These are phyloP conservation scores for Acanthococcus lagerstroemiae DNA, from an alignment of 2,888 invertebrate genomes.

Conservation along the genomic window DNA sequence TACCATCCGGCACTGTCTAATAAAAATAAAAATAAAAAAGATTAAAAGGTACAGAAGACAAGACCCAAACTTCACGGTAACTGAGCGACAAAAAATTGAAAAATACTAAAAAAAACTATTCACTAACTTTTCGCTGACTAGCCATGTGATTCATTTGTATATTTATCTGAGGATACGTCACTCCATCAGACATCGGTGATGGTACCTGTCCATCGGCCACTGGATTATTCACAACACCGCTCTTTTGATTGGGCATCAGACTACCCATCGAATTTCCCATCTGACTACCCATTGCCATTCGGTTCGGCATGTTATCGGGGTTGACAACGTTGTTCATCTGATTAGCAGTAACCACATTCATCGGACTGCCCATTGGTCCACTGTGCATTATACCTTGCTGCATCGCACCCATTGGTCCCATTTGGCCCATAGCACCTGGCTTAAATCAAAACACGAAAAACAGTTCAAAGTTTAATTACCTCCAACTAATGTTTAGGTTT, in stretches of 20 bases:
- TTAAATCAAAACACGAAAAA: too few relatives aligned
- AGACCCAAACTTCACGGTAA: too few relatives aligned
- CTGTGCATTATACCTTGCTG: not conserved
- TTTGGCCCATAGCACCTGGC: slow-evolving; percentile 39
- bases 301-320: slow-evolving; percentile 38
- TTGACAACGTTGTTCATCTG: not conserved
- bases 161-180: slow-evolving; percentile 42
- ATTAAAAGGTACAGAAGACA: not conserved
- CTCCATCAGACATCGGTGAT: slow-evolving; percentile 41
- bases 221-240: slow-evolving; percentile 37
- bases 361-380: slow-evolving; percentile 36
- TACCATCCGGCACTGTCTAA: slow-evolving; percentile 36
- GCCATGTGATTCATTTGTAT: slow-evolving; percentile 34
- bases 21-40: not conserved
- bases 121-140: slow-evolving; percentile 4
- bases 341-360: not conserved
- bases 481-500: not conserved
- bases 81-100: not conserved
- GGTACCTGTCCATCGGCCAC: slow-evolving; percentile 40
- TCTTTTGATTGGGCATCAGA: slow-evolving; percentile 46
- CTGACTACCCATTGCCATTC: slow-evolving; percentile 41
- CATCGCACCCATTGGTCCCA: slow-evolving; percentile 44
- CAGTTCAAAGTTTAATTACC: too few relatives aligned
- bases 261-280: slow-evolving; percentile 40
- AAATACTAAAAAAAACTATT: not conserved